Evolutionary conservation across 2,888 invertebrate genomes (phyloP).

Genomic region (Pyrocoelia pectoralis): DNA sequence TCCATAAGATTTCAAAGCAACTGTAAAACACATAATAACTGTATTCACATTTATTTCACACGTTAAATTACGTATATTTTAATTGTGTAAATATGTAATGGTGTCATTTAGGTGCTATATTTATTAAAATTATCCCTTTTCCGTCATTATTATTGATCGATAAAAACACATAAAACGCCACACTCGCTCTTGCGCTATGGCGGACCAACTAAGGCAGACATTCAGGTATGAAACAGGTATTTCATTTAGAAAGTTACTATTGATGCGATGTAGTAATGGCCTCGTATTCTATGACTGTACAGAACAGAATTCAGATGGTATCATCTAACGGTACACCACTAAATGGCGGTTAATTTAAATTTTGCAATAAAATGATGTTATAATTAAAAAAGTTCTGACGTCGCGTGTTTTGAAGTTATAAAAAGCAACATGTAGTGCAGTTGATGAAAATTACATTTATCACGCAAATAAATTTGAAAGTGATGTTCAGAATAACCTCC

Average conservation of each 20-base stretch:
- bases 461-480: too few relatives aligned
- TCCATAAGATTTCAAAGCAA: slow-evolving; percentile 11
- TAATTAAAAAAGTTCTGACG: too few relatives aligned
- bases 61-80: not conserved
- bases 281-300: slow-evolving; percentile 15
- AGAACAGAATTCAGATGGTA: slow-evolving; percentile 9
- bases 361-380: not conserved
- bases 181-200: slow-evolving; percentile 44
- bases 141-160: slow-evolving; percentile 18
- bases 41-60: not conserved
- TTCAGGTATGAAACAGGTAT: slow-evolving; percentile 31
- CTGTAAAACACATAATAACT: slow-evolving; percentile 9
- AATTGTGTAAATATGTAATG: not conserved
- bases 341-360: slow-evolving; percentile 17
- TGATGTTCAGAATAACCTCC: too few relatives aligned
- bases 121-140: slow-evolving; percentile 25
- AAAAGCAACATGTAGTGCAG: too few relatives aligned
- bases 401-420: too few relatives aligned
- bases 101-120: slow-evolving; percentile 1
- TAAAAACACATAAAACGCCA: slow-evolving; percentile 31
- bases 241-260: slow-evolving; percentile 35
- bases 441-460: too few relatives aligned
- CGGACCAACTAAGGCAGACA: slow-evolving; percentile 34
- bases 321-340: slow-evolving; percentile 17
- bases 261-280: slow-evolving; percentile 14